Evolutionary conservation across 2,113 vertebrate genomes (phyloP), one percentile per base, ranked within the genome.

Genomic region (Leucoraja erinaceus): DNA sequence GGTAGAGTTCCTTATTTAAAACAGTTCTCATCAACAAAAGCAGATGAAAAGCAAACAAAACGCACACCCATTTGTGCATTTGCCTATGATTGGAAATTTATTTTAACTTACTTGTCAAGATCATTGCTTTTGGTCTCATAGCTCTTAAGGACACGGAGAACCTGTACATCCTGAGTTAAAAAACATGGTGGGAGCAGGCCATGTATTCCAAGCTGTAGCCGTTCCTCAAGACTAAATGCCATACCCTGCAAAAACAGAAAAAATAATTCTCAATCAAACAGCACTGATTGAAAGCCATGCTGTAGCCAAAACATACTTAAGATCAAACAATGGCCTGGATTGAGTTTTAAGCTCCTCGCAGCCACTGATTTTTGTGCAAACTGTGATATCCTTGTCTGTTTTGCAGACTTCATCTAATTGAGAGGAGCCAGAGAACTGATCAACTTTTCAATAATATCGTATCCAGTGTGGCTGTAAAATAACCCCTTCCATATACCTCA

Each of bases 151-250:
- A 99, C 98, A 0, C 98, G 97, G 90, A 99, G 97, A 93, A 98
- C 97, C 94, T 99, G 98, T 47, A 99, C 97, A 0, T 99, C 98
- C 96, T 99, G 99, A 92, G 97, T 98, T 92, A 99, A 96, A 96
- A 99, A 99, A 95, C 98, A 99, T 93, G 99, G 98, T 0, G 99
- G 98, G 93, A 99, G 96, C 93, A 99, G 97, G 93, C 99, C 99
- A 0, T 99, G 98, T 95, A 99, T 99, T 93, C 99, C 99, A 93
- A 99, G 96, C 93, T 99, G 98, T 5, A 97, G 94, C 88, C 99
- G 97, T 95, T 99, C 99, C 95, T 99, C 95, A 94, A 99, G 96
- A 0, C 97, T 99, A 94, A 99, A 99, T 12, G 98, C 98, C 98
- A 99, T 99, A 54, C 98, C 98, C 99, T 99, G 94, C 77, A 93